phyloP scores from a whole-genome alignment of 2,888 invertebrate genomes.

The Uropetala carovei region DNA sequence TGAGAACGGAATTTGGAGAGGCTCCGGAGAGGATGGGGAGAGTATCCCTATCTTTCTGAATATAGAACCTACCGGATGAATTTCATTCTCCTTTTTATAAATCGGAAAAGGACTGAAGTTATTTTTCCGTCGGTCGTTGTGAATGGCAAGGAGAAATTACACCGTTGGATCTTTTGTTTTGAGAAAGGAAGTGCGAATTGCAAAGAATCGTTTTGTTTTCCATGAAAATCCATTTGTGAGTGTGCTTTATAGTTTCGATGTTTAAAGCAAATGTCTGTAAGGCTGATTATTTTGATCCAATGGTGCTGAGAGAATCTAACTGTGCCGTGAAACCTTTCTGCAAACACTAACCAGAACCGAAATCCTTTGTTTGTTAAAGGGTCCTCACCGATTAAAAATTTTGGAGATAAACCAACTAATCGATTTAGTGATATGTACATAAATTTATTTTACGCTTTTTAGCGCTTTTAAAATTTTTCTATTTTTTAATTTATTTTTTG shows the following conservation, averaged over 20 bases:
- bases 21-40: not conserved
- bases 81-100: not conserved
- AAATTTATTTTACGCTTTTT: too few relatives aligned
- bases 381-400: too few relatives aligned
- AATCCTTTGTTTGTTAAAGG: too few relatives aligned
- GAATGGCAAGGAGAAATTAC: not conserved
- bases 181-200: not conserved
- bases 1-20: not conserved
- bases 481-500: too few relatives aligned
- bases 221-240: not conserved
- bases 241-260: too few relatives aligned
- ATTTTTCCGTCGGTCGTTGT: not conserved
- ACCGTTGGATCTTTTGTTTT: not conserved
- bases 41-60: not conserved
- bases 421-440: too few relatives aligned
- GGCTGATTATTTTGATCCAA: too few relatives aligned
- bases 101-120: not conserved
- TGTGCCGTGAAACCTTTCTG: too few relatives aligned
- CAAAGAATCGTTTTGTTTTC: not conserved
- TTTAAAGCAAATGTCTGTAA: not conserved
- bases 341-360: too few relatives aligned
- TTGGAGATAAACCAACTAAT: too few relatives aligned
- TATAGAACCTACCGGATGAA: not conserved
- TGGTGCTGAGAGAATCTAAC: too few relatives aligned
- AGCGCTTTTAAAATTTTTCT: too few relatives aligned